Evolutionary conservation across 1,140 invertebrate species (phyloP).

Genomic region (Bathynomus jamesi): DNA sequence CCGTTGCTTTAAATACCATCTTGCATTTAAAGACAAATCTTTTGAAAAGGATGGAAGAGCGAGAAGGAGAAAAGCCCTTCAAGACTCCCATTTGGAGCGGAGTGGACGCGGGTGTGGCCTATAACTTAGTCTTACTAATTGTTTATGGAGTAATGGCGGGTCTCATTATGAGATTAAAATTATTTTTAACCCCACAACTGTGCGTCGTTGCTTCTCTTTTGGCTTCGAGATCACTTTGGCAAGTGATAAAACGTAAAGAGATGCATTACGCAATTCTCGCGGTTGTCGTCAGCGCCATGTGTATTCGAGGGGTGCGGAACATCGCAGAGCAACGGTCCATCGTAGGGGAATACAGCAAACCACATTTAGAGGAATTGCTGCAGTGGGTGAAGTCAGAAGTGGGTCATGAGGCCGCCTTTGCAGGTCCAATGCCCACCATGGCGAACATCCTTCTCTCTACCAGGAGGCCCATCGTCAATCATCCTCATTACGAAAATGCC

Average conservation of each 20-base stretch:
- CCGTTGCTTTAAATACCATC: conserved; percentile 24
- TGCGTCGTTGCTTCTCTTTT: conserved; percentile 61
- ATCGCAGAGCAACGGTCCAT: conserved; percentile 47
- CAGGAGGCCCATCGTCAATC: conserved; percentile 64
- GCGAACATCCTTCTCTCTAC: conserved; percentile 69
- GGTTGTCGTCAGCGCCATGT: conserved; percentile 47
- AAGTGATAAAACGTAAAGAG: conserved; percentile 29
- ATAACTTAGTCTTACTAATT: conserved; percentile 58
- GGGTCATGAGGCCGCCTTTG: conserved; percentile 58
- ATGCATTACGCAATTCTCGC: conserved; percentile 44
- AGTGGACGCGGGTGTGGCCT: conserved; percentile 57
- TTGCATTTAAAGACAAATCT: conserved; percentile 20
- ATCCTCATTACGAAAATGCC: conserved; percentile 73
- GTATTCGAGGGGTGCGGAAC: conserved; percentile 46
- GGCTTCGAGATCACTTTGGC: conserved; percentile 39
- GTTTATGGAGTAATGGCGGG: conserved; percentile 65
- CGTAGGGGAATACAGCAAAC: conserved; percentile 61
- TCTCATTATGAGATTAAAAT: conserved; percentile 73
- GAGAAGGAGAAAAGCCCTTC: conserved; percentile 12
- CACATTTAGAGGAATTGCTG: conserved; percentile 62
- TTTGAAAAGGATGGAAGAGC: conserved; percentile 22
- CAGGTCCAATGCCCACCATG: conserved; percentile 76
- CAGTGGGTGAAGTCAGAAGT: conserved; percentile 63
- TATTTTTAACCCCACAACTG: conserved; percentile 73
- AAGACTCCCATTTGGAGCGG: conserved; percentile 22